A percentile compares a stretch with the other conserved stretches of the same genome.
phyloP scores from a whole-genome alignment of 2,888 invertebrate species.

The Boloria euphrosyne region DNA sequence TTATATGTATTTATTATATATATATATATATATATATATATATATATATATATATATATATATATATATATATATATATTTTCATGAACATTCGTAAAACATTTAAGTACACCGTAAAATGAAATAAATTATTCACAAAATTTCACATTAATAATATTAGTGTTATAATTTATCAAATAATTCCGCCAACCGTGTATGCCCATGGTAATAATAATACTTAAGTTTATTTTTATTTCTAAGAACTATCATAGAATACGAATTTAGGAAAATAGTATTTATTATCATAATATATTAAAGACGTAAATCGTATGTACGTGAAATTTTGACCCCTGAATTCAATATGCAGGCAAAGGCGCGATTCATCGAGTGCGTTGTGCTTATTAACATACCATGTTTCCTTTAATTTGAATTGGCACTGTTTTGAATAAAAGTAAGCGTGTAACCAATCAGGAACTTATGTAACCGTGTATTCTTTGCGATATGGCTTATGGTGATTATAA shows the following conservation, averaged over 20 bases:
- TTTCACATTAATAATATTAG: conserved; percentile 1
- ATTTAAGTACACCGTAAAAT: background rate
- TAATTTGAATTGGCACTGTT: conserved; percentile 26
- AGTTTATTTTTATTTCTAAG: conserved; percentile 28
- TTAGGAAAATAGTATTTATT: conserved; percentile 8
- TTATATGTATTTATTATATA: too few species aligned
- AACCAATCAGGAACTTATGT: background rate
- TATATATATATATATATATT: too few species aligned
- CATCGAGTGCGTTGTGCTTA: conserved; percentile 39
- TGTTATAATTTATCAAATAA: conserved; percentile 13
- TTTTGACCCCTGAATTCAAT: conserved; percentile 36
- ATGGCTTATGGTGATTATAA: background rate
- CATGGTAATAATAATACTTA: conserved; percentile 21
- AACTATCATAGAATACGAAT: conserved; percentile 1
- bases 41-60: too few species aligned
- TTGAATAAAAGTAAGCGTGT: conserved; percentile 14
- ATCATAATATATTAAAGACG: background rate
- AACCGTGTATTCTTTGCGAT: background rate
- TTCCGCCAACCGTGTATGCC: conserved; percentile 1
- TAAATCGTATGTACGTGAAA: conserved; percentile 1
- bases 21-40: too few species aligned
- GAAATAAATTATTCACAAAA: background rate
- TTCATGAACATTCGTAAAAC: too few species aligned
- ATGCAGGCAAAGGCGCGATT: conserved; percentile 39
- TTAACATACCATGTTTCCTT: conserved; percentile 33